Conservation (phyloP, 1,140 invertebrate species). For the Episyrphus balteatus region DNA sequence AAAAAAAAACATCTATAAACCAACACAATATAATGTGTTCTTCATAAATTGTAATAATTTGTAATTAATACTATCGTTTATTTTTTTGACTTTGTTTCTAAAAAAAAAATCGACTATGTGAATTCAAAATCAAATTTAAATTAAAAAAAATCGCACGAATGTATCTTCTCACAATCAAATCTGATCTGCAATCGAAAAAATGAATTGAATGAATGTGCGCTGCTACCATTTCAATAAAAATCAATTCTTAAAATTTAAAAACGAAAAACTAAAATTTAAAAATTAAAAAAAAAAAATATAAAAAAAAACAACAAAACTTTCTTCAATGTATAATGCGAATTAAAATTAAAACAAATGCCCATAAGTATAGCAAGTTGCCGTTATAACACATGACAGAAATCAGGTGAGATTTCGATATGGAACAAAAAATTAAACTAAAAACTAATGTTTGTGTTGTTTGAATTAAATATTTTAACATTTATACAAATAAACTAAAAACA, state of each 20-base stretch:
- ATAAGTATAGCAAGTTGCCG: conserved; percentile 7
- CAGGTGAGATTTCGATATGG: conserved; percentile 4
- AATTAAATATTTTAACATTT: not conserved
- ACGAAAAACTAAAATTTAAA: not conserved
- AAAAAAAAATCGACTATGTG: no score
- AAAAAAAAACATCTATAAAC: no score
- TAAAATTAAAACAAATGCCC: not conserved
- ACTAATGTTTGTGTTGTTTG: not conserved
- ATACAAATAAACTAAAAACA: no score
- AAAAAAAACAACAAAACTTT: not conserved
- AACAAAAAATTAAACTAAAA: not conserved
- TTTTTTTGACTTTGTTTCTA: no score
- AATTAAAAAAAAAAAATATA: not conserved
- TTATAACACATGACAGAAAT: conserved; percentile 6
- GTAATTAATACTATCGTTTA: no score
- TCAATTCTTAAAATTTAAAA: no score
- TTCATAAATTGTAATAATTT: no score
- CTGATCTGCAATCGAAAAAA: not conserved
- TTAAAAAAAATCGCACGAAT: no score
- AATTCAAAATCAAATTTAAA: no score
- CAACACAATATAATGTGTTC: no score
- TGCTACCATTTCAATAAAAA: no score
- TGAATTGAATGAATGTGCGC: not conserved
- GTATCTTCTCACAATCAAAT: not conserved
- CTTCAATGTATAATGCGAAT: no score